Evolutionary conservation across 2,113 vertebrate species (phyloP).

Genomic region (Tylochromis polylepis): DNA sequence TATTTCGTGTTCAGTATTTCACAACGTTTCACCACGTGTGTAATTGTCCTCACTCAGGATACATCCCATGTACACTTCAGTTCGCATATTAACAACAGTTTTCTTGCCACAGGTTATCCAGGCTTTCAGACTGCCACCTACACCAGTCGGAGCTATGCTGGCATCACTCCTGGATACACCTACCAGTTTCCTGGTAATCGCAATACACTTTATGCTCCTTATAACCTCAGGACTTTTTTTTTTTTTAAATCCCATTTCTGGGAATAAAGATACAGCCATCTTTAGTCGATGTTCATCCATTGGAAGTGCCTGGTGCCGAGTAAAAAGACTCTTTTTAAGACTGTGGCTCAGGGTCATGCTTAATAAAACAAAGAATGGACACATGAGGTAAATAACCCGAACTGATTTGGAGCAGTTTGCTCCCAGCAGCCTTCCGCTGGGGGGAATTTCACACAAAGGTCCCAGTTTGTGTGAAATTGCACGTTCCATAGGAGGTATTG

Average conservation of each 20-base stretch:
- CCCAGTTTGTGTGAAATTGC: neutral
- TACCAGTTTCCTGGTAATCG: constrained; percentile 97
- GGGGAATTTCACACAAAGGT: neutral
- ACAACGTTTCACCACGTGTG: neutral
- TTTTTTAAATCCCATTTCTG: neutral
- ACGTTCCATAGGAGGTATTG: neutral
- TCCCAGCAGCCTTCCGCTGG: neutral
- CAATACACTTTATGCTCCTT: neutral
- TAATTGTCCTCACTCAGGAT: neutral
- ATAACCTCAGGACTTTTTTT: neutral
- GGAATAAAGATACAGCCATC: neutral
- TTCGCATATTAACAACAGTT: neutral
- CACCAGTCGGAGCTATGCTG: constrained; percentile 93
- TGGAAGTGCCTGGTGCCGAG: neutral
- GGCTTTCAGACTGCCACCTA: constrained; percentile 98
- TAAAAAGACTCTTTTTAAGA: neutral
- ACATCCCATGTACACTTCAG: neutral
- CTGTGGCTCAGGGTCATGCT: neutral
- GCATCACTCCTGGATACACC: constrained; percentile 95
- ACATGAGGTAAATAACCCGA: neutral
- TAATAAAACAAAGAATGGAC: neutral
- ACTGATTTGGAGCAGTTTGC: neutral
- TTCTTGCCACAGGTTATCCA: constrained; percentile 82
- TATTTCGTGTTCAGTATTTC: neutral
- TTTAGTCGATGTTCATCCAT: neutral